Base-by-base conservation (phyloP, 2,888 invertebrate genomes). In the Ophion obscuratus region DNA sequence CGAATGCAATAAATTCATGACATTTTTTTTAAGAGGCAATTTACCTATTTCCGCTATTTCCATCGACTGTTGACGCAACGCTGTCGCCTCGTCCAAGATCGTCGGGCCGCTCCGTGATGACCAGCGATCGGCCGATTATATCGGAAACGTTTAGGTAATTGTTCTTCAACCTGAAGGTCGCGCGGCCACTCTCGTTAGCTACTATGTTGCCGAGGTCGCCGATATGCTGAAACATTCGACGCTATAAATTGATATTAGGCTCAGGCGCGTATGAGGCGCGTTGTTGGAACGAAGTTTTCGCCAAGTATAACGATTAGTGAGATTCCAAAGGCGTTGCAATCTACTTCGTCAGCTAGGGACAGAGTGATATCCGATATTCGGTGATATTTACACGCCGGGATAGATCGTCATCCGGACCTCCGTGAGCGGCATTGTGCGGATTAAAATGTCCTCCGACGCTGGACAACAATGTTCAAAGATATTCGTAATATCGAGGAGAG, bases 121-220 rank as follows among this genome's bases (percentile, higher is more conserved):
- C 97, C 67, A 98, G 94, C 0, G 98, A 97, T 76, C 98, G 95
- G 0, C 97, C 97, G 88, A 97, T 97, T 57, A 97, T 95, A 74
- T 97, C 96, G 88, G 95, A 95, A 67, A 98, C 95, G 93, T 97
- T 95, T 10, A 97, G 88, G 27, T 95, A 88, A 9, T 91, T 93
- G 91, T 96, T 96, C 85, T 95, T 95, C 88, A 96, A 95, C 85
- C 96, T 94, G 92, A 97, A 97, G 82, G 95, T 94, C 44, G 96
- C 96, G 90, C 97, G 94, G 0, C 97, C 97, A 88, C 94, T 93
- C n/a, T 94, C 92, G 89, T 95, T 95, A 1, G 96, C 96, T 5
- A 92, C 90, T 81, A 97, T 95, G 87, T 95, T 96, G 6, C 97
- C 97, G 83, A 97, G 94, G 92, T 96, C 96, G 27, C 97, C 97